Base-by-base conservation (phyloP, 2,888 invertebrate genomes). In the Troilus luridus region DNA sequence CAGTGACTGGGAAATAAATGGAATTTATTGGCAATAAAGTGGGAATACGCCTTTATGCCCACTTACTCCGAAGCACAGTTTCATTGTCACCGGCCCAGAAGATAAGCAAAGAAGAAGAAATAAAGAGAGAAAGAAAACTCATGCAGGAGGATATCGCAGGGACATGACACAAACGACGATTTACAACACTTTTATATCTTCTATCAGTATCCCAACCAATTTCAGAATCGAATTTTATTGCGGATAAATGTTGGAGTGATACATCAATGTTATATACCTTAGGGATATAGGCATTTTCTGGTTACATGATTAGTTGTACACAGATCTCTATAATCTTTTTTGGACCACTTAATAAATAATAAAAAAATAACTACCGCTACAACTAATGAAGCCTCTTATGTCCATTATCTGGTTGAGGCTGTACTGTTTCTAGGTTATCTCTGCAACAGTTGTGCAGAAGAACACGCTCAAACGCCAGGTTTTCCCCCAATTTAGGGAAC, bases 21-120 rank as follows among this genome's bases (percentile, higher is more conserved):
- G 19, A 77, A 77, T 77, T 77, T 77, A 77, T 77, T 77, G 41
- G 72, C 41, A 41, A 77, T 77, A 77, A 77, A 77, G 72, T 77
- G 17, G 41, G 10, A 41, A 77, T 77, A 41, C 27, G 72, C 72
- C 72, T 77, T 77, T 77, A 77, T 77, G 72, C 41, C 72, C 72
- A 41, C 72, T 77, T 77, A 77, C 72, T 19, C 17, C 17, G 2
- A 8, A 19, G 27, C 41, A 19, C 41, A 19, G 11, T 41, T 41
- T 77, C 72, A 72, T 77, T 77, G 72, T 77, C 41, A 41, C 72
- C 72, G 27, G 27, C 17, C 72, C 17, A 27, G 72, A 77, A 77
- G 72, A 77, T 77, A 77, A 77, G 24, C 24, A 67, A 67, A 67
- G 27, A 77, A 19, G 19, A 41, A 77, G 41, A 41, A 41, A 41